Evolutionary conservation across 2,888 invertebrate species (phyloP).

Genomic region (Oligia fasciuncula): DNA sequence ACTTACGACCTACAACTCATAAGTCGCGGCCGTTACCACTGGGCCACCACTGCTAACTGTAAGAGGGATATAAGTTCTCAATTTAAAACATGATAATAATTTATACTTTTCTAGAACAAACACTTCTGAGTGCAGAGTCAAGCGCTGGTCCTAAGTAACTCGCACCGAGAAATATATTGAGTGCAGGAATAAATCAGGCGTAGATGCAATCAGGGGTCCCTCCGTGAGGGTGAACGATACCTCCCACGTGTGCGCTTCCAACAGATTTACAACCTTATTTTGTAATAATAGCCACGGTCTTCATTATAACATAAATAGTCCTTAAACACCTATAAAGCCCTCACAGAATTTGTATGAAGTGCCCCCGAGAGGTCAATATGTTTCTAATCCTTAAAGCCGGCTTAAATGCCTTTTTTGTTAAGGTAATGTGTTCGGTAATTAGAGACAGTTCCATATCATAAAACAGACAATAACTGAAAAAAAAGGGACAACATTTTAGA

Average conservation of each 20-base stretch:
- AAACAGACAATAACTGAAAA: not conserved
- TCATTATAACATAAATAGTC: constrained; percentile 70
- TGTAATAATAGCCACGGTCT: constrained; percentile 71
- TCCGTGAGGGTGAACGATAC: constrained; percentile 72
- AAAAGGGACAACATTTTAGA: not conserved
- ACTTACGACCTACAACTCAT: too few relatives aligned
- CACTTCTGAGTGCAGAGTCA: constrained; percentile 23
- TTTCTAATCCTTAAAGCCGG: constrained; percentile 36
- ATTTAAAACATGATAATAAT: constrained; percentile 10
- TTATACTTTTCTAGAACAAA: constrained; percentile 28
- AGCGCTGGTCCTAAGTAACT: constrained; percentile 32
- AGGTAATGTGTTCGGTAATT: constrained; percentile 33
- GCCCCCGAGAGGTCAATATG: constrained; percentile 50
- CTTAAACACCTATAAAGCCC: constrained; percentile 62
- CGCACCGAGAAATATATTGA: constrained; percentile 66
- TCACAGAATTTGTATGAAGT: constrained; percentile 51
- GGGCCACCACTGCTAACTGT: too few relatives aligned
- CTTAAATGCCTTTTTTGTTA: constrained; percentile 44
- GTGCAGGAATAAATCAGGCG: constrained; percentile 75
- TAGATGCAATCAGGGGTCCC: constrained; percentile 78
- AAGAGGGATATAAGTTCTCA: not conserved
- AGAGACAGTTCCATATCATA: constrained; percentile 21
- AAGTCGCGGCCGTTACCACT: too few relatives aligned
- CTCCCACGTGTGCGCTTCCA: constrained; percentile 76
- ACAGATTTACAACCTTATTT: constrained; percentile 77